Evolutionary conservation across 2,888 invertebrate genomes (phyloP).

Genomic region (Latrodectus elegans): DNA sequence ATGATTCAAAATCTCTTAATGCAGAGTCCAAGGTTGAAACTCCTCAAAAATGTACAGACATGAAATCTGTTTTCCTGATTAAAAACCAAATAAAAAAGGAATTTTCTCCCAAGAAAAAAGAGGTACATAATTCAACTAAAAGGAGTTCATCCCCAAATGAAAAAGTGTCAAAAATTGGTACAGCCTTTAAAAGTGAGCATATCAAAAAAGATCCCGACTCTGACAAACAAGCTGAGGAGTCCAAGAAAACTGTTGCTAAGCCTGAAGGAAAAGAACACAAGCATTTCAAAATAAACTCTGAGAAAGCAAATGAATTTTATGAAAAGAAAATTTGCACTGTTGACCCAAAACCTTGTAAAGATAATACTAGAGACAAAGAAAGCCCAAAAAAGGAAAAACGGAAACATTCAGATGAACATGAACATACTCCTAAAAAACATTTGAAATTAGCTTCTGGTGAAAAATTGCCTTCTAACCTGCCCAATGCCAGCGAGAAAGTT

Average conservation of each 20-base stretch:
- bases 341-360: constrained; percentile 1
- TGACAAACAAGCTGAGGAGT: not conserved
- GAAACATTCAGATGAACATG: constrained; percentile 30
- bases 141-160: not conserved
- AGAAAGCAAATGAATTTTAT: not conserved
- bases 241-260: not conserved
- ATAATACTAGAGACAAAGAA: not conserved
- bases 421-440: constrained; percentile 31
- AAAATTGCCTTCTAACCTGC: not conserved
- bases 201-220: too few species aligned
- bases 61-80: not conserved
- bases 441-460: constrained; percentile 2
- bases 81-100: not conserved
- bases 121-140: not conserved
- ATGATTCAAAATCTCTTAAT: not conserved
- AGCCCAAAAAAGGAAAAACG: constrained; percentile 54
- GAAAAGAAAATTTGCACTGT: constrained; percentile 19
- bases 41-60: not conserved
- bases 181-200: too few species aligned
- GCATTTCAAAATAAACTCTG: not conserved
- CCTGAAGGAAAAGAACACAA: constrained; percentile 17
- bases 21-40: not conserved
- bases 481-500: constrained; percentile 23
- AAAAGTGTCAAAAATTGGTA: not conserved
- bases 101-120: not conserved